Evolutionary conservation across 2,113 vertebrate species (phyloP), one percentile per base, ranked within the genome.

Genomic region (Orthonyx spaldingii): DNA sequence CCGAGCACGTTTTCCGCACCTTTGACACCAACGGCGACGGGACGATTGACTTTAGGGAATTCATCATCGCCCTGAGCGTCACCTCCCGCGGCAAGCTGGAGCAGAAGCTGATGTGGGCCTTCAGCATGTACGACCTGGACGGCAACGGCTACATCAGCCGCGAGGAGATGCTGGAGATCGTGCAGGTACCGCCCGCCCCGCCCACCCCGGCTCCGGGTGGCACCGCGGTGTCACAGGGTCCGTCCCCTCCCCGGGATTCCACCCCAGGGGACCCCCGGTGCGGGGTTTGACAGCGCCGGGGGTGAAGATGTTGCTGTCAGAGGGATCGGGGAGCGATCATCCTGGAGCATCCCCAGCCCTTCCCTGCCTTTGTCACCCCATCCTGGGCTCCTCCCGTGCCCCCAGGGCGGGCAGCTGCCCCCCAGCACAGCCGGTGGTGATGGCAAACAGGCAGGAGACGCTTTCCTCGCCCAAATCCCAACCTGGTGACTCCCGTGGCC

Each of bases 51-150:
- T 99, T 99, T 98, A 98, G 99, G 98, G 99, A 99, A 98, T 99
- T 99, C 98, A 99, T 99, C 98, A 99, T 99, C 17, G 99, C 99
- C 6, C 98, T 99, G 94, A 99, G 99, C 10, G 99, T 99, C 94
- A 99, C 99, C 47, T 99, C 99, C 12, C 98, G 99, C 1, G 99
- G 99, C 15, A 99, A 99, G 93, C 98, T 99, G 98, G 99, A 99
- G 98, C 99, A 99, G 98, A 99, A 99, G 97, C 98, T 99, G 89
- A 99, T 99, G 97, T 99, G 99, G 99, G 99, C 99, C 61, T 99
- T 99, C 98, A 99, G 99, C 98, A 99, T 99, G 99, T 99, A 99
- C 4, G 99, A 99, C 98, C 98, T 99, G 96, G 99, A 99, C 0
- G 99, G 99, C 65, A 99, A 99, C 1, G 99, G 99, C 68, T 99